Conservation (phyloP, 2,113 vertebrate species). For the Periophthalmodon schlosseri region DNA sequence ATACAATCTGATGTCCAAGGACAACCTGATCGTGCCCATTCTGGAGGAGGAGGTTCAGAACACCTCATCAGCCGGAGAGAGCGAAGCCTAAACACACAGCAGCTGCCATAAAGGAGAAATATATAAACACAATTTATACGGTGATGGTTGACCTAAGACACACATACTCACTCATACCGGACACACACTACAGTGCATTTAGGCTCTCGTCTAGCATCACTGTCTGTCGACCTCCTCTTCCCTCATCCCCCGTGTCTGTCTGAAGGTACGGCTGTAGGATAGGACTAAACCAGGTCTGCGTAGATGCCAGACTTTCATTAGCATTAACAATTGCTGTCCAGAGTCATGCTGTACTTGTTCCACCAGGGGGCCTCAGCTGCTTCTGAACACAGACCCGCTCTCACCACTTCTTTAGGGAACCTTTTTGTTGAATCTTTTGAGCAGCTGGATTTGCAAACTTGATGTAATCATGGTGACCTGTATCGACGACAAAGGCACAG, state of each 20-base stretch:
- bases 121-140: constrained; percentile 28
- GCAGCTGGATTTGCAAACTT: constrained; percentile 68
- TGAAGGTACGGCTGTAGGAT: constrained; percentile 43
- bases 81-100: constrained; percentile 85
- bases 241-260: constrained; percentile 49
- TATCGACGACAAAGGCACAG: constrained; percentile 57
- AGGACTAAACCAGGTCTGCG: constrained; percentile 25
- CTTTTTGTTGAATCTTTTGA: constrained; percentile 35
- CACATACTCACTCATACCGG: neutral
- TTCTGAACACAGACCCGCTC: constrained; percentile 23
- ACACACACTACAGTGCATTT: constrained; percentile 57
- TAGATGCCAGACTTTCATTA: constrained; percentile 3
- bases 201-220: constrained; percentile 55
- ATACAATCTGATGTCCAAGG: constrained; percentile 99
- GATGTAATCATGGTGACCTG: constrained; percentile 47
- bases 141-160: constrained; percentile 21
- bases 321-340: constrained; percentile 14
- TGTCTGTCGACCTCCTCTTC: constrained; percentile 51
- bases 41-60: constrained; percentile 98
- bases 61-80: constrained; percentile 89
- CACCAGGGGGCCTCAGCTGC: constrained; percentile 9
- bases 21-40: constrained; percentile 99
- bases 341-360: constrained; percentile 2
- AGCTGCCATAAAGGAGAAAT: constrained; percentile 43
- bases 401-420: constrained; percentile 36